A percentile compares a stretch with the other conserved stretches of the same genome.
phyloP scores from a whole-genome alignment of 2,113 vertebrate genomes.

The Tursiops truncatus region DNA sequence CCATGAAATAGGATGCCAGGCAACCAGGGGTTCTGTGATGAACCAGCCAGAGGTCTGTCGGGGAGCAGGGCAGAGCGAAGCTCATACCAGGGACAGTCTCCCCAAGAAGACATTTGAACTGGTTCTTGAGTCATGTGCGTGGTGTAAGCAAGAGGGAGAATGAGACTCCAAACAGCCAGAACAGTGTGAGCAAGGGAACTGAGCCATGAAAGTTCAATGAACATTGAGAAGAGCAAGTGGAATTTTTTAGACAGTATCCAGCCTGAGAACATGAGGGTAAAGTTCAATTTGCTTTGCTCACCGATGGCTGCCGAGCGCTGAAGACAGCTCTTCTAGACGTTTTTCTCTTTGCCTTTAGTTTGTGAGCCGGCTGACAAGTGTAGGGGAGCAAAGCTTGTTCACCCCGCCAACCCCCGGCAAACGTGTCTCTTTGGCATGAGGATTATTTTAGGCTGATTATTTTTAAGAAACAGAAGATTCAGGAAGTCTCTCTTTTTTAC shows the following conservation, averaged over 20 bases:
- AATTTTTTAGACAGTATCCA: neutral
- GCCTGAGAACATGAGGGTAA: neutral
- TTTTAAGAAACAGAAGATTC: neutral
- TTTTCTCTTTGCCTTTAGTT: neutral
- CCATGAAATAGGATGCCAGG: neutral
- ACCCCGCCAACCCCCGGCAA: rapidly evolving
- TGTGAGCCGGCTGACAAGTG: neutral
- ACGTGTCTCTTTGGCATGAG: too few relatives aligned
- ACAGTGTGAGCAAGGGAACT: neutral
- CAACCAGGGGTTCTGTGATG: neutral
- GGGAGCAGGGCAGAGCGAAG: neutral
- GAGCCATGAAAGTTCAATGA: neutral
- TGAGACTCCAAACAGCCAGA: neutral
- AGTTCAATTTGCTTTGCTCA: neutral
- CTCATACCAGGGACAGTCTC: rapidly evolving
- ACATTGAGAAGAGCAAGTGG: neutral
- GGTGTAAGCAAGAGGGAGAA: neutral
- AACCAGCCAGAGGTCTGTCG: neutral
- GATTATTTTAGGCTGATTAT: neutral
- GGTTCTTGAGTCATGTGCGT: neutral
- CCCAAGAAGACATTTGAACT: neutral
- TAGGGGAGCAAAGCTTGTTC: neutral
- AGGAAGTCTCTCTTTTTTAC: neutral
- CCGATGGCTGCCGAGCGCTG: rapidly evolving
- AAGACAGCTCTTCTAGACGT: too few relatives aligned